A percentile compares a stretch with the other conserved stretches of the same genome.
These are phyloP conservation scores for Lytechinus variegatus DNA, from an alignment of 35 echinoderm and acorn worm species.

Conservation along the genomic window DNA sequence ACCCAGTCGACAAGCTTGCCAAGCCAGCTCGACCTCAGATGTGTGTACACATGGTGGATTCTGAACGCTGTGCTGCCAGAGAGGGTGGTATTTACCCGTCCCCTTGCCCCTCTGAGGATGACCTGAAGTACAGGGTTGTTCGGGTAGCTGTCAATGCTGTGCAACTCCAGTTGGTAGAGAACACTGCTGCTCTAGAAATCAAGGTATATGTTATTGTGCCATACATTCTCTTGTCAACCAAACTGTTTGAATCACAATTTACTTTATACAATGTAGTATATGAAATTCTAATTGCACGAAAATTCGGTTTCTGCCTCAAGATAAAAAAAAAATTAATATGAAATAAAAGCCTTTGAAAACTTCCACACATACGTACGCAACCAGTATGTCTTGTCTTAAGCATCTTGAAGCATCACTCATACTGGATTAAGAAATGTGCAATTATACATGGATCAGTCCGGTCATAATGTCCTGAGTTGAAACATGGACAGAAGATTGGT, in stretches of 20 bases:
- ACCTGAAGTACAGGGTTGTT: conserved; percentile 89
- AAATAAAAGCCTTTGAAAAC: too few species aligned
- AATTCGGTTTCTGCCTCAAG: background rate
- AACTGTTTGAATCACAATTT: background rate
- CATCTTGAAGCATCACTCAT: too few species aligned
- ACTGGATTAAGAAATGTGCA: too few species aligned
- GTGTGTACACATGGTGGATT: conserved; percentile 81
- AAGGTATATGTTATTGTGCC: conserved; percentile 59
- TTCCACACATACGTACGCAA: too few species aligned
- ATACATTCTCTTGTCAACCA: background rate
- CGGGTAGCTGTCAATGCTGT: conserved; percentile 72
- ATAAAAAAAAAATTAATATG: too few species aligned
- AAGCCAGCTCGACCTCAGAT: conserved; percentile 59
- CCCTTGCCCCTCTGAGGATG: conserved; percentile 82
- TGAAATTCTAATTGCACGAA: background rate
- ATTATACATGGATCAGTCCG: too few species aligned
- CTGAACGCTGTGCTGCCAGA: conserved; percentile 68
- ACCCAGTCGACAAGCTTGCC: conserved; percentile 75
- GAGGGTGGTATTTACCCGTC: conserved; percentile 63
- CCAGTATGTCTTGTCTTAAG: too few species aligned
- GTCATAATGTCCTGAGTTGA: too few species aligned
- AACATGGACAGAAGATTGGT: too few species aligned
- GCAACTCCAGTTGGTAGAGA: conserved; percentile 81
- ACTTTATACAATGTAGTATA: background rate
- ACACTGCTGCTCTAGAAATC: conserved; percentile 65